Conservation (phyloP, 53 echinoderm and acorn worm genomes). For the Patiria pectinifera region DNA sequence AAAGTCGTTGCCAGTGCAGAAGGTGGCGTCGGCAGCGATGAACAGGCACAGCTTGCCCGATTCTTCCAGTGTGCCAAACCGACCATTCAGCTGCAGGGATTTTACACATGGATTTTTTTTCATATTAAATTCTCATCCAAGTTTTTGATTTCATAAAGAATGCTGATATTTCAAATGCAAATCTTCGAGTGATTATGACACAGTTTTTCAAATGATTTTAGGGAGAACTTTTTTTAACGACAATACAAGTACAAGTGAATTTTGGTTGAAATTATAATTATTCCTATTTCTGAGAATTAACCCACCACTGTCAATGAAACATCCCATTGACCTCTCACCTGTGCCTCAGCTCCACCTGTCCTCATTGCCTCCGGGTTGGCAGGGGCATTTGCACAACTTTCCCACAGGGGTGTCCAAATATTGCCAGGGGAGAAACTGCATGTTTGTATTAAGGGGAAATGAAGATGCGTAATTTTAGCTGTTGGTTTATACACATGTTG, state of each 20-base stretch:
- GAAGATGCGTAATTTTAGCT: background rate
- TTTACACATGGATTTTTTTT: background rate
- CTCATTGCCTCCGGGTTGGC: conserved; percentile 67
- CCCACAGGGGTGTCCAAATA: conserved; percentile 72
- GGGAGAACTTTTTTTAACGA: too few relatives aligned
- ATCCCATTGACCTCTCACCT: conserved; percentile 60
- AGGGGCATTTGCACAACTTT: conserved; percentile 29
- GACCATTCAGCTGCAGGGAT: conserved; percentile 41
- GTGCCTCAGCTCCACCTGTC: conserved; percentile 65
- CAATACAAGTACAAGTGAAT: too few relatives aligned
- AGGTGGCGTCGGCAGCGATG: conserved; percentile 70
- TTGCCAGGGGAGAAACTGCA: conserved; percentile 68
- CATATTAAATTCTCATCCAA: too few relatives aligned
- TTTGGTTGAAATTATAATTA: too few relatives aligned
- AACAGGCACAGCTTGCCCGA: conserved; percentile 69
- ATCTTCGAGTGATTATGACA: too few relatives aligned
- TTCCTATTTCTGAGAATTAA: background rate
- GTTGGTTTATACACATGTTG: too few relatives aligned
- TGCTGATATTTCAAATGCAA: too few relatives aligned
- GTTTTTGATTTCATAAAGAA: background rate
- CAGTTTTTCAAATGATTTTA: too few relatives aligned
- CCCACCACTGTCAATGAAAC: conserved; percentile 9
- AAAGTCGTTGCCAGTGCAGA: conserved; percentile 69
- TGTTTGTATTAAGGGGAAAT: background rate
- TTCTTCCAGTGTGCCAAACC: conserved; percentile 69